phyloP scores from a whole-genome alignment of 2,888 invertebrate genomes.

The Lobophora halterata region DNA sequence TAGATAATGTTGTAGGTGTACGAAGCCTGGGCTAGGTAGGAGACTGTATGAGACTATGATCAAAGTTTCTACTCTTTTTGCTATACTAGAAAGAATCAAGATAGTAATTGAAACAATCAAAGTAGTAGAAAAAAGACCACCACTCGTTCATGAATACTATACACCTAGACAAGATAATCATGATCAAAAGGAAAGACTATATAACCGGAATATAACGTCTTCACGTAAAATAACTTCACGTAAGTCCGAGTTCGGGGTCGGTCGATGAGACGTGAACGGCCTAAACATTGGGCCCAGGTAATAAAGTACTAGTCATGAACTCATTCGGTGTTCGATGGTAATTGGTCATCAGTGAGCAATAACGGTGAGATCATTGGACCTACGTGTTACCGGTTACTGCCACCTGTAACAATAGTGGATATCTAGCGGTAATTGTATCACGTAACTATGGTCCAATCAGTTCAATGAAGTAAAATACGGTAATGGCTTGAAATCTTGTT shows the following conservation, averaged over 20 bases:
- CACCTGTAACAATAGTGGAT: conserved; percentile 37
- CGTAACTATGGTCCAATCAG: too few species aligned
- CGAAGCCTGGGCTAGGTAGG: too few species aligned
- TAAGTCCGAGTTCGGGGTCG: conserved; percentile 20
- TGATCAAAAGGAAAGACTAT: neutral
- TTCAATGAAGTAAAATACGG: too few species aligned
- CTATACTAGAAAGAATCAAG: too few species aligned
- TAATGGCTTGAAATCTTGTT: too few species aligned
- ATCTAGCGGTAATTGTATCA: conserved; percentile 41
- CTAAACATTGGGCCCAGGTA: conserved; percentile 35
- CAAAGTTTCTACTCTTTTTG: too few species aligned
- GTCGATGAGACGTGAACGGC: conserved; percentile 21
- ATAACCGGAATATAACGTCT: neutral
- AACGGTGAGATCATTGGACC: conserved; percentile 69
- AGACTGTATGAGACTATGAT: too few species aligned
- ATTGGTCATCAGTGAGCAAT: conserved; percentile 72
- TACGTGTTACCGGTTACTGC: conserved; percentile 46
- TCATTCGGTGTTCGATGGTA: conserved; percentile 55
- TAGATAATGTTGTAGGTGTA: too few species aligned
- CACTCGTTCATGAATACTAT: too few species aligned
- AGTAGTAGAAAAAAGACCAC: too few species aligned
- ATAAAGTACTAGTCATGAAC: conserved; percentile 51
- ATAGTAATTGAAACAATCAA: too few species aligned
- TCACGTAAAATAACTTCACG: conserved; percentile 10
- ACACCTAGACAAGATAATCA: too few species aligned